Conservation (phyloP, 1,140 invertebrate genomes). For the Lasioglossum albipes region DNA sequence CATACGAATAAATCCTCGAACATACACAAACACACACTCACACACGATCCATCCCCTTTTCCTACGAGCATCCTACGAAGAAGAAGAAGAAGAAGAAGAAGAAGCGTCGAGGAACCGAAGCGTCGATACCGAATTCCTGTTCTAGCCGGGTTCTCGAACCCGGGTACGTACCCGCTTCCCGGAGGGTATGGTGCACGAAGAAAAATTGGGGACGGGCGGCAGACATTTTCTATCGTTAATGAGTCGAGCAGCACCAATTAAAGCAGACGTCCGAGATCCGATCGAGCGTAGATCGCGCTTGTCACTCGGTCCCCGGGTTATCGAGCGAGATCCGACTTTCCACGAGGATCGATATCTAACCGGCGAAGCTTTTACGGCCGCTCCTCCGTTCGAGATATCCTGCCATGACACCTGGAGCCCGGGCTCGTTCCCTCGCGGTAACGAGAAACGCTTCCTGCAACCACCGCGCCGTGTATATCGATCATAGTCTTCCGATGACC, state of each 20-base stretch:
- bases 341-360: constrained; percentile 37
- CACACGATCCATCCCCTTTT: neutral
- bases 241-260: constrained; percentile 48
- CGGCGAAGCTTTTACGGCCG: constrained; percentile 32
- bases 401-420: constrained; percentile 29
- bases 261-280: constrained; percentile 43
- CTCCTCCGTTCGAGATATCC: constrained; percentile 33
- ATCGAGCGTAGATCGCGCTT: constrained; percentile 46
- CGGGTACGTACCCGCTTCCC: too few relatives aligned
- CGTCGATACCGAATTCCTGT: too few relatives aligned
- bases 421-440: constrained; percentile 24
- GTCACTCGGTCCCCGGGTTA: constrained; percentile 45
- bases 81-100: neutral
- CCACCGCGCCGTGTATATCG: constrained; percentile 33
- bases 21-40: neutral
- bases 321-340: constrained; percentile 42
- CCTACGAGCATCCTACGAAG: too few relatives aligned
- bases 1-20: neutral
- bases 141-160: too few relatives aligned
- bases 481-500: constrained; percentile 50
- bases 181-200: neutral
- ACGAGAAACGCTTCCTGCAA: constrained; percentile 49
- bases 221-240: constrained; percentile 41
- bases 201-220: neutral
- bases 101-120: constrained; percentile 23